Evolutionary conservation across 1,140 invertebrate species (phyloP), one percentile per base, ranked within the genome.

Genomic region (Aphaenogaster rudis): DNA sequence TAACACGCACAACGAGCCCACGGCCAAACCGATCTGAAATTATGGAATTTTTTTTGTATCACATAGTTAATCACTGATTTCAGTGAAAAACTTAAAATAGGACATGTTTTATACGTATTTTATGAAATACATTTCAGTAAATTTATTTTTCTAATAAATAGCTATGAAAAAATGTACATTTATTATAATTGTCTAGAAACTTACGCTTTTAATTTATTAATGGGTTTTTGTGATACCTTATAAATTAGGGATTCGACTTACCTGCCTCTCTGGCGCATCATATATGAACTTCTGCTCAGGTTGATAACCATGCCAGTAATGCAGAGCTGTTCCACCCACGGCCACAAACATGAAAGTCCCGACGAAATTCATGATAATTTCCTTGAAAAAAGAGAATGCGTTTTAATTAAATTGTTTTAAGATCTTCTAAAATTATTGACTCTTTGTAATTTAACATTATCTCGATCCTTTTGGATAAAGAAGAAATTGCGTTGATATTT

Each of bases 231-330:
- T 39, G 4, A 42, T 50, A 67, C 3, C 54, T 61, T 28, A 64
- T 9, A 15, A 48, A 6, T 42, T 33, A 28, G 11, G 3, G 50
- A 80, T 42, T 54, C 42, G 33, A 61, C 66, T 95, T 94, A 97
- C 97, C 94, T 97, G 96, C 95, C 97, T 96, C 93, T 98, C 97
- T 3, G 97, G 96, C 45, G 96, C 96, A 1, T 97, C 96, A 66
- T 96, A 95, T 42, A 96, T 94, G 93, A 96, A 98, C 90, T 97
- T 97, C 91, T 98, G 96, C 90, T 98, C 97, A 21, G 96, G 96
- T 93, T 97, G 96, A 95, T 98, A 98, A 9, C 98, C 98, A 78
- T 97, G 96, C 98, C 98, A 98, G 94, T 98, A 98, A 94, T 98
- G 98, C 28, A 98, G 95, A 0, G 98, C 97, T 33, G 97, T 97